Evolutionary conservation across 1,140 invertebrate genomes (phyloP), one percentile per base, ranked within the genome.

Genomic region (Vollenhovia emeryi): DNA sequence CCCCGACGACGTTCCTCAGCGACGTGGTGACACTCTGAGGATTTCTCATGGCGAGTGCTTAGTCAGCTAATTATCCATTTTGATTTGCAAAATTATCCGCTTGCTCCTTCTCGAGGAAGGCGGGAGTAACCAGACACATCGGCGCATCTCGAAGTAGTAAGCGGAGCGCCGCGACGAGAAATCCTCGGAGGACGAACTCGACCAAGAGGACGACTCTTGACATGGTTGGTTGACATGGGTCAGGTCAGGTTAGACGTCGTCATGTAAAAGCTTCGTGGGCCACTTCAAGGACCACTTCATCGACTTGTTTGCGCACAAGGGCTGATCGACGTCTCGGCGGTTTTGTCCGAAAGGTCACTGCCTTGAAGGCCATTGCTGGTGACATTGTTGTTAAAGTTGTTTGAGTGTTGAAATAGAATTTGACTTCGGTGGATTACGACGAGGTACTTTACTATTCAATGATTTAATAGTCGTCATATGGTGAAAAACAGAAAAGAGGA

Each of bases 1-100:
- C 27, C 0, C 55, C 40, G 24, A n/a, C 43, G 50, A 33, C 48
- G 27, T 86, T 86, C 85, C 64, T 79, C 36, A 68, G 3, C 15
- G 59, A 57, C 21, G 52, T 33, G 36, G 21, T n/a, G 45, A 78
- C 18, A 57, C 64, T 60, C 87, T 33, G 60, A 87, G 75, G 30
- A 48, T 82, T n/a, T 57, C 68, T 62, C 8, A 43, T 24, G 15
- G 21, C 59, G 21, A 84, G 30, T 90, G 89, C 89, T 90, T 85
- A 88, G 88, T 84, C 86, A 90, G 84, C 89, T 90, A 90, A 90
- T 90, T 90, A 90, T 52, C 75, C 52, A 80, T 66, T 75, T 18
- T n/a, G 52, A 6, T 83, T 83, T 75, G 59, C 59, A 24, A 30
- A 64, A 45, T 45, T 43, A 57, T 9, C 24, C 11, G 8, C 43